Evolutionary conservation across 2,888 invertebrate genomes (phyloP).

Genomic region (Monopis laevigella): DNA sequence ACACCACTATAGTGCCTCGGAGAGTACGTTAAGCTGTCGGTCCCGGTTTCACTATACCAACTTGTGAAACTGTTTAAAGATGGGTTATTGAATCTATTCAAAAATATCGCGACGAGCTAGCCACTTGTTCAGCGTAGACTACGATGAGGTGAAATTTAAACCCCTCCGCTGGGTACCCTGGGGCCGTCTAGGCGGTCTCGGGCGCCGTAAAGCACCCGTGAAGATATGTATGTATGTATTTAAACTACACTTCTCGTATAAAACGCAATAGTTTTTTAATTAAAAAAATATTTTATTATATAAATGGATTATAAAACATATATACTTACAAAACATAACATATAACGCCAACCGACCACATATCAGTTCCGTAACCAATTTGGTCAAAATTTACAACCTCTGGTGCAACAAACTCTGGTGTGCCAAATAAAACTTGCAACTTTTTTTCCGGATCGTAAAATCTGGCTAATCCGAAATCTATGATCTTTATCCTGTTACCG

Average conservation of each 20-base stretch:
- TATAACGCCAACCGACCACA: constrained; percentile 99
- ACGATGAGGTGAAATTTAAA: too few species aligned
- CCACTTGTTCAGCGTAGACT: too few species aligned
- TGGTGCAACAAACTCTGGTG: constrained; percentile 98
- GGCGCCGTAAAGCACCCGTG: too few species aligned
- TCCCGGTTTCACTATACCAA: too few species aligned
- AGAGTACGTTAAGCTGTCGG: too few species aligned
- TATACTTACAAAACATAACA: constrained; percentile 95
- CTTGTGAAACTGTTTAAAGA: too few species aligned
- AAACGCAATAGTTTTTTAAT: background rate
- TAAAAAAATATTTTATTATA: too few species aligned
- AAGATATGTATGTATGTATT: background rate
- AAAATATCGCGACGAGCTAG: too few species aligned
- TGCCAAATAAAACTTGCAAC: constrained; percentile 93
- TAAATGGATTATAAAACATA: constrained; percentile 3
- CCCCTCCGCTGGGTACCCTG: too few species aligned
- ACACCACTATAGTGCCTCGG: too few species aligned
- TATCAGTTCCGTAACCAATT: constrained; percentile 95
- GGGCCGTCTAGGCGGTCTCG: too few species aligned
- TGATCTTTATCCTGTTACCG: constrained; percentile 98
- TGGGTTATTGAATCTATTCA: too few species aligned
- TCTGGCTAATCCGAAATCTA: constrained; percentile 97
- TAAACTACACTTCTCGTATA: background rate
- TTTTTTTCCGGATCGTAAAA: constrained; percentile 93
- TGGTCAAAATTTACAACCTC: constrained; percentile 99